Evolutionary conservation across 2,888 invertebrate genomes (phyloP).

Genomic region (Pterobdella sp.): DNA sequence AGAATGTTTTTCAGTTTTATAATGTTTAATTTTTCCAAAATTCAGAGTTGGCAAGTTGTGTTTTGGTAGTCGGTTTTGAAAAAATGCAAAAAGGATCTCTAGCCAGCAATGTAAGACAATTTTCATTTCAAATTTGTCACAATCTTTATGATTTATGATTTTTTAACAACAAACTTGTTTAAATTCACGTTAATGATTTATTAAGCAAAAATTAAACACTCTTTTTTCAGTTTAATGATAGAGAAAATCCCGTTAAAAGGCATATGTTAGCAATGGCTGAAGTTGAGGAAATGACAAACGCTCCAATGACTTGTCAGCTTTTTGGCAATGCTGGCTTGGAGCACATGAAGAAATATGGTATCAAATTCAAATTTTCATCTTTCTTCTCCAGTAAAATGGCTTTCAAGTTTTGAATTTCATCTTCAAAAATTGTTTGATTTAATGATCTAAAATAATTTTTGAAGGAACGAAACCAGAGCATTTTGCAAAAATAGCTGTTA

Average conservation of each 20-base stretch:
- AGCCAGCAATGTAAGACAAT: constrained; percentile 19
- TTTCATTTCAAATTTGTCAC: neutral
- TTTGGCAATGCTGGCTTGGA: constrained; percentile 93
- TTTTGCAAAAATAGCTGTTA: constrained; percentile 92
- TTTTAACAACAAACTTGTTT: neutral
- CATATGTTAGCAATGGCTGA: constrained; percentile 79
- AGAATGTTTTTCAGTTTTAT: no score
- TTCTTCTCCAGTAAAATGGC: constrained; percentile 22
- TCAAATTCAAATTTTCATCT: neutral
- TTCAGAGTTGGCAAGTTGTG: constrained; percentile 68
- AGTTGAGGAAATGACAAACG: constrained; percentile 64
- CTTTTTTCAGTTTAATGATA: constrained; percentile 51
- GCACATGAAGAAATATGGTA: constrained; percentile 85
- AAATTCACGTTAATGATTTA: neutral
- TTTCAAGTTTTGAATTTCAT: neutral
- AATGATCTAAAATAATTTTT: neutral
- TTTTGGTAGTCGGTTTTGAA: constrained; percentile 89
- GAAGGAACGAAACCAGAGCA: constrained; percentile 75
- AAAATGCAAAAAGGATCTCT: constrained; percentile 94
- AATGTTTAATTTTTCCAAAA: neutral
- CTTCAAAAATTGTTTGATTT: neutral
- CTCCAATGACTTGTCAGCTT: constrained; percentile 85
- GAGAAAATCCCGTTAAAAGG: constrained; percentile 62
- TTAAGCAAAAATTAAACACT: neutral
- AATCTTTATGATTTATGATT: neutral